These are phyloP conservation scores for Myotis pilosus DNA, from an alignment of 2,797 vertebrate genomes.

Conservation along the genomic window DNA sequence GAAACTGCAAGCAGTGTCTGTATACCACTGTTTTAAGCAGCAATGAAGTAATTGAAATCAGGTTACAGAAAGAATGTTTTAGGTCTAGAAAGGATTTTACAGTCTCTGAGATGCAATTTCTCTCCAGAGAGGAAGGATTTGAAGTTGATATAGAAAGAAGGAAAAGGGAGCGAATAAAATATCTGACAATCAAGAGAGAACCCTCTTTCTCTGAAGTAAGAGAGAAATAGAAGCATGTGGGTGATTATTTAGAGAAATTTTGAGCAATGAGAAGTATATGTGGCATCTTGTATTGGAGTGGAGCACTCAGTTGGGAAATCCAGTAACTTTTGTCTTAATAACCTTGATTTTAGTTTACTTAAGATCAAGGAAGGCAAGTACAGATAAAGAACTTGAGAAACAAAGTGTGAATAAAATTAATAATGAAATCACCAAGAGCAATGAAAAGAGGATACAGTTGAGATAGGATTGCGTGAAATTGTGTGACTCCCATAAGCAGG, in stretches of 20 bases:
- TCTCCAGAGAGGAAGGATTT: neutral
- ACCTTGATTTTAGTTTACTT: neutral
- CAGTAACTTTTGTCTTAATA: neutral
- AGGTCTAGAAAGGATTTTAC: neutral
- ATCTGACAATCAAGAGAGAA: neutral
- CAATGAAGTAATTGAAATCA: neutral
- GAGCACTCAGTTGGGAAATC: neutral
- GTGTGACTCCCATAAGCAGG: neutral
- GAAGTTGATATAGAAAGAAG: neutral
- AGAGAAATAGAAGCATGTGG: neutral
- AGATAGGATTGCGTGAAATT: neutral
- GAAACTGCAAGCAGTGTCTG: neutral
- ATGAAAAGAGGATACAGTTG: neutral
- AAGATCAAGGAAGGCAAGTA: neutral
- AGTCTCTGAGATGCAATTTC: neutral
- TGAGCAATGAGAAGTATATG: neutral
- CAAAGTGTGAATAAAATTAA: slow-evolving; percentile 3
- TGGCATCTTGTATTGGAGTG: neutral
- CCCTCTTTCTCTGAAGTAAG: neutral
- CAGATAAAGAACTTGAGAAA: neutral
- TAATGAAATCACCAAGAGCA: neutral
- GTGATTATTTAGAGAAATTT: neutral
- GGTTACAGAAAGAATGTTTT: neutral
- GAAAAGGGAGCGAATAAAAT: neutral
- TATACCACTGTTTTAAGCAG: neutral